phyloP scores from a whole-genome alignment of 2,113 vertebrate species.

The Nestor notabilis region DNA sequence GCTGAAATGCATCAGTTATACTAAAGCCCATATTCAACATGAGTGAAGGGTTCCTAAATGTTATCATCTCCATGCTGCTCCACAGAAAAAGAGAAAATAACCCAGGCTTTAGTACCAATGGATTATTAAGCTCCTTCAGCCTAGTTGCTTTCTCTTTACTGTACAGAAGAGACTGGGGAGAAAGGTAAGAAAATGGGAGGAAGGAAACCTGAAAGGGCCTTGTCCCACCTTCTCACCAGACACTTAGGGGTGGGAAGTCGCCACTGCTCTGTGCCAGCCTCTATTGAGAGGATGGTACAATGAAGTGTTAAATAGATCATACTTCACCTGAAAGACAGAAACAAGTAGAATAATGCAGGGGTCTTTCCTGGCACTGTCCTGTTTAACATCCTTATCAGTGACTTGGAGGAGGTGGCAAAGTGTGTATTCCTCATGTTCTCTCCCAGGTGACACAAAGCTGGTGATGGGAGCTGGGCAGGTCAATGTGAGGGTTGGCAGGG shows the following conservation, averaged over 20 bases:
- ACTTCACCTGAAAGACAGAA: neutral
- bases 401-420: neutral
- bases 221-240: neutral
- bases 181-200: neutral
- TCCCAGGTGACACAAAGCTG: neutral
- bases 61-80: neutral
- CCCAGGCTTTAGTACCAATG: neutral
- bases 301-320: accelerated
- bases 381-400: neutral
- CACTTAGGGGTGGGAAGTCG: neutral
- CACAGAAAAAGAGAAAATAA: neutral
- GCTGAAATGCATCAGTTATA: neutral
- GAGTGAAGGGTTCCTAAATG: neutral
- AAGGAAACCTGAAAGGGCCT: neutral
- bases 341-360: neutral
- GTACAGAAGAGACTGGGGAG: neutral
- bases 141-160: neutral
- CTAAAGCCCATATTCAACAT: neutral
- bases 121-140: neutral
- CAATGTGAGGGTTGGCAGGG: neutral
- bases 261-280: neutral
- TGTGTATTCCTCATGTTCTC: neutral
- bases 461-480: neutral
- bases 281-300: neutral
- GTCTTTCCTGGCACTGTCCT: neutral